phyloP scores from a whole-genome alignment of 2,797 vertebrate species.

The Dipus sagitta region DNA sequence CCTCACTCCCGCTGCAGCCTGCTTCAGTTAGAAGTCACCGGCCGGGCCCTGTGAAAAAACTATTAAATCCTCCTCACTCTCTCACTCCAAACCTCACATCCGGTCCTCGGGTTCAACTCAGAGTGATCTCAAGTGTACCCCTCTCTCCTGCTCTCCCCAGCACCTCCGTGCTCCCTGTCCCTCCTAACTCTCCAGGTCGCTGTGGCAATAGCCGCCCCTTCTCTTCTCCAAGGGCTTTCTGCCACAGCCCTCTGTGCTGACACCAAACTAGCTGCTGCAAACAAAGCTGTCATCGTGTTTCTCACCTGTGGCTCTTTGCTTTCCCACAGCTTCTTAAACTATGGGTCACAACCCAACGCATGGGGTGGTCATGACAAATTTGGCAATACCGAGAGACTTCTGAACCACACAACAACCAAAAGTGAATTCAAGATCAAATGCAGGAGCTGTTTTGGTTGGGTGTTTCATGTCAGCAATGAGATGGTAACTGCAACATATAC shows the following conservation, averaged over 20 bases:
- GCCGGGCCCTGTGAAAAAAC: background rate
- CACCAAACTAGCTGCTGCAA: background rate
- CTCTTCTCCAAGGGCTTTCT: background rate
- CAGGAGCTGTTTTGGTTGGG: background rate
- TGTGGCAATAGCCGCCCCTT: background rate
- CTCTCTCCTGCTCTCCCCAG: background rate
- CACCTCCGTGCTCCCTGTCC: background rate
- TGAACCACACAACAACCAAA: background rate
- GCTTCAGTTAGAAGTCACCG: background rate
- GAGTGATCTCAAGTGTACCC: background rate
- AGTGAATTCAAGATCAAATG: background rate
- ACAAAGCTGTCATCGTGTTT: background rate
- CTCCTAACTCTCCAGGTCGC: background rate
- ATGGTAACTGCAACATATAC: background rate
- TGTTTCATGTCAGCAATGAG: too few species aligned
- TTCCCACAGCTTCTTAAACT: background rate
- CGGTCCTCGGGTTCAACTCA: background rate
- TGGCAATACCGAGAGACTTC: background rate
- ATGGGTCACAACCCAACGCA: background rate
- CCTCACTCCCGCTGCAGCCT: background rate
- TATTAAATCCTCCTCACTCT: background rate
- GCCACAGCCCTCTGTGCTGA: background rate
- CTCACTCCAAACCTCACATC: background rate
- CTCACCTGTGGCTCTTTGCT: background rate
- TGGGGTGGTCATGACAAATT: background rate